Conservation (phyloP, 1,140 invertebrate genomes). For the Brachionus asplanchnoidis region DNA sequence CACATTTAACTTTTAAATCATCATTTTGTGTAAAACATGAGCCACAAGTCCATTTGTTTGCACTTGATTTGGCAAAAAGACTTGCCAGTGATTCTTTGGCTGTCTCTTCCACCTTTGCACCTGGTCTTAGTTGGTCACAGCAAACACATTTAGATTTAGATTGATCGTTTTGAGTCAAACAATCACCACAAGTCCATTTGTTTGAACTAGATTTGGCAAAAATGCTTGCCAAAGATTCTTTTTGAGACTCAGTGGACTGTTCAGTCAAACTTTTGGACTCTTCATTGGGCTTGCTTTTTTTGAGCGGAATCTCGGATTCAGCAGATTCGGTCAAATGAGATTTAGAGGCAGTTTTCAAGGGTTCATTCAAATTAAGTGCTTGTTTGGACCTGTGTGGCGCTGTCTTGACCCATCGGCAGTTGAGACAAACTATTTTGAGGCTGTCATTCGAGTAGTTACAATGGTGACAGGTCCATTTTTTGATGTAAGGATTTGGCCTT, state of each 20-base stretch:
- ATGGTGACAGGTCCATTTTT: conserved; percentile 39
- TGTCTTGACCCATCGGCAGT: conserved; percentile 38
- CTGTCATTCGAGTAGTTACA: conserved; percentile 39
- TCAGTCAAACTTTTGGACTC: background rate
- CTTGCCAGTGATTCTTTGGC: background rate
- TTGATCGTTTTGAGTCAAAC: background rate
- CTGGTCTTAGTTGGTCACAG: background rate
- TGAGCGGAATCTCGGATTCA: background rate
- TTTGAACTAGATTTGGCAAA: background rate
- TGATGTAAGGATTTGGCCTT: conserved; percentile 4
- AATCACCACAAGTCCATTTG: background rate
- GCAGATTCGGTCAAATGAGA: background rate
- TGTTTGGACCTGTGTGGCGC: background rate
- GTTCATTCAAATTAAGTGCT: background rate
- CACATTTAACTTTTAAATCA: background rate
- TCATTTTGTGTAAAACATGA: background rate
- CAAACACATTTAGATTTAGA: background rate
- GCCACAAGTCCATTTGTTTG: background rate
- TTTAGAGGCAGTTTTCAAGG: background rate
- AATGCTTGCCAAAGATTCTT: background rate
- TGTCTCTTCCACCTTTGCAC: background rate
- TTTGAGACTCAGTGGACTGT: background rate
- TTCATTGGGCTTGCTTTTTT: background rate
- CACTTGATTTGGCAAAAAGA: background rate
- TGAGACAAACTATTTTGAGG: conserved; percentile 35